phyloP scores from a whole-genome alignment of 2,888 invertebrate species.

The Drosophila cognata region DNA sequence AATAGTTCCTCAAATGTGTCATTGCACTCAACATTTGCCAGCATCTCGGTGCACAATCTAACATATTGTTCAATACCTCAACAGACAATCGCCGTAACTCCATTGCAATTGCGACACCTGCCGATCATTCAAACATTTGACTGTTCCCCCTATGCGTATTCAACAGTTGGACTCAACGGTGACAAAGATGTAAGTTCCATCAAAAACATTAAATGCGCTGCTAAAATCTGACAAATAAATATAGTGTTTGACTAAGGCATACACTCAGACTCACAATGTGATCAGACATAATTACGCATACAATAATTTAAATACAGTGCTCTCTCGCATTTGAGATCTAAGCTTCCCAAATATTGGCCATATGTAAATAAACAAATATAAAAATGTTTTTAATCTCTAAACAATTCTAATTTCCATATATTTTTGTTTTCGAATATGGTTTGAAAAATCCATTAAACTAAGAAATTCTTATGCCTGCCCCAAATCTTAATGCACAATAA shows the following conservation, averaged over 20 bases:
- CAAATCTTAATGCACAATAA: not conserved
- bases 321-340: not conserved
- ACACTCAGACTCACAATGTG: not conserved
- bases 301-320: not conserved
- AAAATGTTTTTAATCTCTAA: not conserved
- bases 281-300: not conserved
- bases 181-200: constrained; percentile 77
- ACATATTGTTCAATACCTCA: constrained; percentile 26
- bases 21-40: constrained; percentile 41
- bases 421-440: not conserved
- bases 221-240: not conserved
- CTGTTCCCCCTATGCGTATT: constrained; percentile 71
- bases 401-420: not conserved
- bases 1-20: constrained; percentile 60
- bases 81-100: constrained; percentile 21
- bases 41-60: constrained; percentile 30
- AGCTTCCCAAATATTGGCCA: not conserved
- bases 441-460: not conserved
- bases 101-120: constrained; percentile 68
- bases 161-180: constrained; percentile 41
- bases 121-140: constrained; percentile 81
- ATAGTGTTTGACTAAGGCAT: constrained; percentile 1
- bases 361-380: not conserved
- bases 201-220: not conserved
- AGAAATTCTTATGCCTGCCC: not conserved